These are phyloP conservation scores for Piprites chloris DNA, from an alignment of 2,113 vertebrate species.

Conservation along the genomic window DNA sequence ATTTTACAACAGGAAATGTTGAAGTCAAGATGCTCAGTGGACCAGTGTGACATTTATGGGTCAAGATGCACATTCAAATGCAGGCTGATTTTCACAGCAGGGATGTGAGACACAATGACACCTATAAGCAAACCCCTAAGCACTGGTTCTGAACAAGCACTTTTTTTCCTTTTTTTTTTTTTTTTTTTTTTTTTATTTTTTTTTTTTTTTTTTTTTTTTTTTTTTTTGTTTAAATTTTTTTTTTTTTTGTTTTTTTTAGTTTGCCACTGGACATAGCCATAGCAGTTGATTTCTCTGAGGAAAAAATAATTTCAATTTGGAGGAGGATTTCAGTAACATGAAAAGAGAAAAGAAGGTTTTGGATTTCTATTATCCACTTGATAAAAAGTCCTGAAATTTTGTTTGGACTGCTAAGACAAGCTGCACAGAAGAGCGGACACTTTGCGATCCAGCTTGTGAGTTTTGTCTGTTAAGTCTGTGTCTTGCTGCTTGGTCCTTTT, in stretches of 20 bases:
- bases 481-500: not conserved
- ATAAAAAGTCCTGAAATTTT: not conserved
- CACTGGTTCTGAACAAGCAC: slow-evolving; percentile 50
- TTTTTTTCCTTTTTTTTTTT: not conserved
- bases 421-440: not conserved
- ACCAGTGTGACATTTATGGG: slow-evolving; percentile 78
- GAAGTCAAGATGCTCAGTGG: slow-evolving; percentile 74
- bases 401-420: not conserved
- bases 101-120: slow-evolving; percentile 72
- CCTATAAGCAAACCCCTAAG: slow-evolving; percentile 66
- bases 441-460: not conserved
- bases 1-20: slow-evolving; percentile 74
- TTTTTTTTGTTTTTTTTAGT: not conserved
- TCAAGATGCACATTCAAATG: slow-evolving; percentile 77
- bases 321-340: not conserved
- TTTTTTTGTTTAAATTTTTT: no score
- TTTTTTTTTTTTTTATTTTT: no score
- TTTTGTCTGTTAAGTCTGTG: not conserved
- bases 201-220: not conserved
- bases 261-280: not conserved
- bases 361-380: not conserved
- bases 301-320: slow-evolving; percentile 44
- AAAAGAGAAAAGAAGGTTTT: not conserved
- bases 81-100: slow-evolving; percentile 75
- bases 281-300: slow-evolving; percentile 15